phyloP scores from a whole-genome alignment of 2,888 invertebrate genomes.

The Amitus sp. region DNA sequence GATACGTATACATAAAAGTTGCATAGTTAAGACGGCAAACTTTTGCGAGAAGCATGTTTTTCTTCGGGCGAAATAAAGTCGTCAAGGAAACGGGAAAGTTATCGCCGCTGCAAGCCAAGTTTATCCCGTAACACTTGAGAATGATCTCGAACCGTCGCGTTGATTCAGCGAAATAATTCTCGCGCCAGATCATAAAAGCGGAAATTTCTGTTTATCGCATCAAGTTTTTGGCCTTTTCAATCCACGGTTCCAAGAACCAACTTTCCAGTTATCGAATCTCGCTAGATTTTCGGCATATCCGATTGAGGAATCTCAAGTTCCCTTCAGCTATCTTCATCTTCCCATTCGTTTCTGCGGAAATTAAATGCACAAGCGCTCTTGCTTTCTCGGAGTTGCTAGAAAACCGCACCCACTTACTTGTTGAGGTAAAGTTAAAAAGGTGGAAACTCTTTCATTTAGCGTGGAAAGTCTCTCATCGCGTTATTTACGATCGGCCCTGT shows the following conservation, averaged over 20 bases:
- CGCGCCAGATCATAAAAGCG: too few species aligned
- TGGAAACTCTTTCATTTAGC: conserved; percentile 41
- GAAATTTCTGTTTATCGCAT: too few species aligned
- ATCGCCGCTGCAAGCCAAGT: too few species aligned
- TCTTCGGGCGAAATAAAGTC: conserved; percentile 26
- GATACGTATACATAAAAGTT: conserved; percentile 25
- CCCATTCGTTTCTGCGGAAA: conserved; percentile 58
- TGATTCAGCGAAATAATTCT: too few species aligned
- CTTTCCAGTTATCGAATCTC: conserved; percentile 7
- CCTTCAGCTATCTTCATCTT: conserved; percentile 37
- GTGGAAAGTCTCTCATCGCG: conserved; percentile 8
- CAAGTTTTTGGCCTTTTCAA: too few species aligned
- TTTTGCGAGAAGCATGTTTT: conserved; percentile 12
- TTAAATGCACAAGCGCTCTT: conserved; percentile 55
- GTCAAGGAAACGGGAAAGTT: conserved; percentile 21
- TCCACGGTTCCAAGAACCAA: not conserved
- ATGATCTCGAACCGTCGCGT: too few species aligned
- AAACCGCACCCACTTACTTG: conserved; percentile 56
- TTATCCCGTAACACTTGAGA: too few species aligned
- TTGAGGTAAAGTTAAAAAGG: conserved; percentile 49
- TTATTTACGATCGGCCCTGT: conserved; percentile 22
- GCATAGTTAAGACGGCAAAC: conserved; percentile 27
- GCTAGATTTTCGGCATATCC: conserved; percentile 10
- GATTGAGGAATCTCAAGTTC: conserved; percentile 38
- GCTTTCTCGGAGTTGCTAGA: conserved; percentile 20